Conservation (phyloP, 1,140 invertebrate species). For the Phthorimaea operculella region DNA sequence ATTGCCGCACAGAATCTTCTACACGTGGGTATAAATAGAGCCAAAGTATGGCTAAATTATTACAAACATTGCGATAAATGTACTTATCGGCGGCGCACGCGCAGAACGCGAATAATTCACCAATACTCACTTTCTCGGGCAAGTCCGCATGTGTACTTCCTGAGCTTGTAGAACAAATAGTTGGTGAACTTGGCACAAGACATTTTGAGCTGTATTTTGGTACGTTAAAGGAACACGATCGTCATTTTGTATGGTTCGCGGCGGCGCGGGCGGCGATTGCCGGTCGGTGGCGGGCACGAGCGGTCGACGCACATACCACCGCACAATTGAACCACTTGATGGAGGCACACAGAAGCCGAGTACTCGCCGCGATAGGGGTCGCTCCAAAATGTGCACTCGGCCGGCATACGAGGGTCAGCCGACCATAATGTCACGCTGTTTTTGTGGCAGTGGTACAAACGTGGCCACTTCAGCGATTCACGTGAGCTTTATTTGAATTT, state of each 20-base stretch:
- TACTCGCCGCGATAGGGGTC: not conserved
- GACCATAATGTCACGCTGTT: constrained; percentile 30
- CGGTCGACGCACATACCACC: constrained; percentile 48
- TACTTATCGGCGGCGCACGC: no score
- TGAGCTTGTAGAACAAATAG: constrained; percentile 55
- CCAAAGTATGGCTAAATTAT: no score
- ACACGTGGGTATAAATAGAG: no score
- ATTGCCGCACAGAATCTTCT: no score
- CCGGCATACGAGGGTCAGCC: constrained; percentile 17
- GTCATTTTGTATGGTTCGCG: constrained; percentile 43
- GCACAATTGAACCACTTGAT: constrained; percentile 32
- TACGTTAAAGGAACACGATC: not conserved
- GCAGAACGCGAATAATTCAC: not conserved
- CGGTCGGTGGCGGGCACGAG: constrained; percentile 36
- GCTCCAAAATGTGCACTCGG: constrained; percentile 8
- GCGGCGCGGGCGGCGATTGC: constrained; percentile 33
- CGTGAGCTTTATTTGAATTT: not conserved
- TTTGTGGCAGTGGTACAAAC: no score
- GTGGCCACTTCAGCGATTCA: no score
- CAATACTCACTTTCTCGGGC: constrained; percentile 55
- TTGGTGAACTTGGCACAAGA: constrained; percentile 55
- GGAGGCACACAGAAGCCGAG: not conserved
- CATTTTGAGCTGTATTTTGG: constrained; percentile 42
- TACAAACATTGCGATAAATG: no score
- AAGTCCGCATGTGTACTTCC: constrained; percentile 61